Evolutionary conservation across 2,797 vertebrate genomes (phyloP).

Genomic region (Parauchenoglanis ngamensis): DNA sequence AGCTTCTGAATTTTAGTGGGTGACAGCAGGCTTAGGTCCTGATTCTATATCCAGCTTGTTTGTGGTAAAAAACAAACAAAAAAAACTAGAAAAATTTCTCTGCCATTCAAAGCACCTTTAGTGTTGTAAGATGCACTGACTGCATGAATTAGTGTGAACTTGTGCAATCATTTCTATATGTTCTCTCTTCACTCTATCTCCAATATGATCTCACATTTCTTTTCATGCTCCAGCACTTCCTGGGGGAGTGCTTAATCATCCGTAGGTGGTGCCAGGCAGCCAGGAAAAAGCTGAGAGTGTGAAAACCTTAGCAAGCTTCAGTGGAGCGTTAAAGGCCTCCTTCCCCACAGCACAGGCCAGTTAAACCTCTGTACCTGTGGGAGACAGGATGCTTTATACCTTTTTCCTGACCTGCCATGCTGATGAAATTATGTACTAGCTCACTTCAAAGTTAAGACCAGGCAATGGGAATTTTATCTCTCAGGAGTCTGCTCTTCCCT

Average conservation of each 20-base stretch:
- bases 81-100: neutral
- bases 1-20: conserved; percentile 26
- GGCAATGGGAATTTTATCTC: conserved; percentile 39
- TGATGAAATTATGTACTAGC: conserved; percentile 38
- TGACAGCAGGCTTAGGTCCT: conserved; percentile 3
- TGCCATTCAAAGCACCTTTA: neutral
- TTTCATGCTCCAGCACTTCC: conserved; percentile 24
- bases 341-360: conserved; percentile 1
- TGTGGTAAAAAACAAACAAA: neutral
- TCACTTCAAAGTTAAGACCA: conserved; percentile 40
- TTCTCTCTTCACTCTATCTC: neutral
- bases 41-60: conserved; percentile 21
- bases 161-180: conserved; percentile 26
- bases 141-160: conserved; percentile 24
- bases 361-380: conserved; percentile 25
- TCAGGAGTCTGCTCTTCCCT: conserved; percentile 24
- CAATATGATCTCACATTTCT: conserved; percentile 36
- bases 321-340: conserved; percentile 35
- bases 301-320: conserved; percentile 41
- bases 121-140: neutral
- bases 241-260: conserved; percentile 29
- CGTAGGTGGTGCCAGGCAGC: conserved; percentile 32
- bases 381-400: conserved; percentile 30
- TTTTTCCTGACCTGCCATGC: conserved; percentile 22
- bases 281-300: conserved; percentile 43